A percentile compares a stretch with the other conserved stretches of the same genome.
These are phyloP conservation scores for Vidua chalybeata DNA, from an alignment of 2,113 vertebrate genomes.

Conservation along the genomic window DNA sequence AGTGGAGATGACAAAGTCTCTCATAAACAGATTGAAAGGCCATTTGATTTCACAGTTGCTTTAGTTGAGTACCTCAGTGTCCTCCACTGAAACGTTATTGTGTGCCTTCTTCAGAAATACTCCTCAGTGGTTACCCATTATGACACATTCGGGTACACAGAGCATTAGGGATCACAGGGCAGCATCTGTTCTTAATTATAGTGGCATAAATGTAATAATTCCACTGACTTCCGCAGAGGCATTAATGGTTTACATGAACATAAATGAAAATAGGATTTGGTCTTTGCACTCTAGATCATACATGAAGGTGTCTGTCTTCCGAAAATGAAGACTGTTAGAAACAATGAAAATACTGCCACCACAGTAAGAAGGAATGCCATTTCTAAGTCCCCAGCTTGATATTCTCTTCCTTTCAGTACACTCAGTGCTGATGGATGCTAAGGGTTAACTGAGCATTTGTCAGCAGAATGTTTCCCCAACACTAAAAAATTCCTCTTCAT, in stretches of 20 bases:
- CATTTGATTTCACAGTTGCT: conserved; percentile 21
- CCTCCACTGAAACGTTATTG: not conserved
- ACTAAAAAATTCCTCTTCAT: not conserved
- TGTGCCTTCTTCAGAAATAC: not conserved
- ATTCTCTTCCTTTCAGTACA: not conserved
- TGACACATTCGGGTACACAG: not conserved
- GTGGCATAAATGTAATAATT: not conserved
- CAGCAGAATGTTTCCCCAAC: rapidly evolving
- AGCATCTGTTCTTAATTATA: conserved; percentile 21
- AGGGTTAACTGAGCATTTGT: not conserved
- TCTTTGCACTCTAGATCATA: not conserved
- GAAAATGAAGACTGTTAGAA: not conserved
- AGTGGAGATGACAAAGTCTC: not conserved
- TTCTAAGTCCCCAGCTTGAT: not conserved
- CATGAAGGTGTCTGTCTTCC: not conserved
- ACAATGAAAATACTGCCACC: not conserved
- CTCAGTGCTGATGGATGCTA: not conserved
- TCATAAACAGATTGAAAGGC: conserved; percentile 33
- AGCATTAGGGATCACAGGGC: not conserved
- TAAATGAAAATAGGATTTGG: not conserved
- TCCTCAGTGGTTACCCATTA: not conserved
- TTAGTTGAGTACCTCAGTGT: not conserved
- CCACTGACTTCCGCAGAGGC: not conserved
- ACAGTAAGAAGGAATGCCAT: not conserved
- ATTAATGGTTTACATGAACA: not conserved